These are phyloP conservation scores for Pardalotus punctatus DNA, from an alignment of 2,113 vertebrate genomes.

Conservation along the genomic window DNA sequence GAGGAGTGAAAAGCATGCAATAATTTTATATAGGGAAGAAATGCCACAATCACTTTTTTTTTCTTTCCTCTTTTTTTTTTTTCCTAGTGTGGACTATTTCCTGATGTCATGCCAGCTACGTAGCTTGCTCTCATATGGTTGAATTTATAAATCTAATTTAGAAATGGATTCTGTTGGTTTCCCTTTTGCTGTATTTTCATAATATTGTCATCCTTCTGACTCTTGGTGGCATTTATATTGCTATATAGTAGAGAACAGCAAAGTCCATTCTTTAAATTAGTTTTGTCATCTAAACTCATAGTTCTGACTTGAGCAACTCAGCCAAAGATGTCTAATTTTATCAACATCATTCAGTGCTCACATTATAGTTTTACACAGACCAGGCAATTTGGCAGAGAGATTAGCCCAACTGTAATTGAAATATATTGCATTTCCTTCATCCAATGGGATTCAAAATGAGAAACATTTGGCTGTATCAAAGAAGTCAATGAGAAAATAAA, in stretches of 20 bases:
- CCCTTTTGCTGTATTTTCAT: conserved; percentile 14
- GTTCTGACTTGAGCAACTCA: conserved; percentile 5
- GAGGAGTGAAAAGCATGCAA: background rate
- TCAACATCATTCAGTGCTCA: background rate
- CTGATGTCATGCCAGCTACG: background rate
- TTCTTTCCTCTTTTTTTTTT: background rate
- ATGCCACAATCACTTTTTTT: background rate
- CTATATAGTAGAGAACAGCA: background rate
- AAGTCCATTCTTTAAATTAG: conserved; percentile 32
- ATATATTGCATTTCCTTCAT: conserved; percentile 37
- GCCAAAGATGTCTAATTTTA: conserved; percentile 31
- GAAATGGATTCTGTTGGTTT: conserved; percentile 15
- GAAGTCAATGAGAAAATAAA: conserved; percentile 23
- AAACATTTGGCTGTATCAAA: conserved; percentile 15
- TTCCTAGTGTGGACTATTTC: background rate
- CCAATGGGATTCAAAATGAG: conserved; percentile 16
- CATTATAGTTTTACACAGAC: background rate
- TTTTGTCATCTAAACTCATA: conserved; percentile 25
- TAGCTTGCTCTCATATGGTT: background rate
- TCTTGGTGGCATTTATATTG: background rate
- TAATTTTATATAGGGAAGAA: conserved; percentile 8
- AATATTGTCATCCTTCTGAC: conserved; percentile 14
- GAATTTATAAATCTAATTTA: conserved; percentile 53
- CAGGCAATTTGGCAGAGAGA: conserved; percentile 16
- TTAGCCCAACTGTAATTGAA: conserved; percentile 22